Conservation (phyloP, 2,888 invertebrate genomes). For the Pristionchus entomophagus region DNA sequence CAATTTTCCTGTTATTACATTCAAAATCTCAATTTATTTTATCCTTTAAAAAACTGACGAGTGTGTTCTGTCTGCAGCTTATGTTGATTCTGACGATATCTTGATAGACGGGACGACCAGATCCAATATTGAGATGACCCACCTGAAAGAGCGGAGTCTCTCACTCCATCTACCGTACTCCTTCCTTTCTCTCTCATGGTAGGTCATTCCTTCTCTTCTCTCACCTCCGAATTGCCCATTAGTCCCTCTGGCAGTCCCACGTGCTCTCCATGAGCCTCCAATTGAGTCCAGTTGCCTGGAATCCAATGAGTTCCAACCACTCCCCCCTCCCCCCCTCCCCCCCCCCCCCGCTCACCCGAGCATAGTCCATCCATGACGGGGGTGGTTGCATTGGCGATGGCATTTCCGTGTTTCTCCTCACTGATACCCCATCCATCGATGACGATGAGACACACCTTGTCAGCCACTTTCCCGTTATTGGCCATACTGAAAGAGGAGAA, state of each 20-base stretch:
- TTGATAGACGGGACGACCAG: slow-evolving; percentile 78
- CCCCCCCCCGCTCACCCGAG: slow-evolving; percentile 54
- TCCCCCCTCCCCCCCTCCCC: background rate
- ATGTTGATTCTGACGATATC: slow-evolving; percentile 78
- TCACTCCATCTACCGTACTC: background rate
- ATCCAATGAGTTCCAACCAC: background rate
- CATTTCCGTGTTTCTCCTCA: slow-evolving; percentile 77
- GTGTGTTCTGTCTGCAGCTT: slow-evolving; percentile 71
- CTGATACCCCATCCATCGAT: slow-evolving; percentile 78
- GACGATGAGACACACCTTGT: slow-evolving; percentile 77
- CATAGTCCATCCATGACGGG: slow-evolving; percentile 77
- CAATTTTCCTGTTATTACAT: background rate
- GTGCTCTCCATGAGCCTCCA: slow-evolving; percentile 77
- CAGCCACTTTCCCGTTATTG: slow-evolving; percentile 57
- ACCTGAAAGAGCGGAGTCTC: slow-evolving; percentile 63
- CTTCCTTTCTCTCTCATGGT: background rate
- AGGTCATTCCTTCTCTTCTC: too few species aligned
- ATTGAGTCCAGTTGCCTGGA: slow-evolving; percentile 71
- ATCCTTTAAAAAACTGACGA: slow-evolving; percentile 54
- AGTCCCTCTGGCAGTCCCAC: slow-evolving; percentile 78
- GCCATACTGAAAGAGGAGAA: slow-evolving; percentile 53
- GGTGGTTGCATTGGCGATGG: slow-evolving; percentile 77
- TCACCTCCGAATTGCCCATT: slow-evolving; percentile 78
- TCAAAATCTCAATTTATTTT: background rate
- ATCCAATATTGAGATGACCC: slow-evolving; percentile 78